Percentiles rank a stretch among this genome's conserved stretches.
Conservation (phyloP, 35 echinoderm and acorn worm genomes). For the Holothuria glaberrima region DNA sequence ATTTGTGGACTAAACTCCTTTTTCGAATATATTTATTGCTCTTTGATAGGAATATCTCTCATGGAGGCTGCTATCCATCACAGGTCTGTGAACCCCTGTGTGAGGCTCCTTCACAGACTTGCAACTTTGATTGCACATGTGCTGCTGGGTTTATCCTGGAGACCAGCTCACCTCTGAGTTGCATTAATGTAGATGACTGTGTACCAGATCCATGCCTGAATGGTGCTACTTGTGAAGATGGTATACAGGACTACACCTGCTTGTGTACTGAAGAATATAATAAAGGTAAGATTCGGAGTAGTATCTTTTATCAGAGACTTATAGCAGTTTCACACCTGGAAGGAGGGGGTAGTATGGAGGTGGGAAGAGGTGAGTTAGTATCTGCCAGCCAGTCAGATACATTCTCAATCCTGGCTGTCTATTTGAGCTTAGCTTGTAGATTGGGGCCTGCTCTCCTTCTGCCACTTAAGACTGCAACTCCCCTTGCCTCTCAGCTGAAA, state of each 20-base stretch:
- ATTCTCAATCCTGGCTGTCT: no score
- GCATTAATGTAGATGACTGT: slow-evolving; percentile 93
- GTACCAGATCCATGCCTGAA: slow-evolving; percentile 82
- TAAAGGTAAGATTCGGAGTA: slow-evolving; percentile 71
- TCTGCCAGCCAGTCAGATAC: no score
- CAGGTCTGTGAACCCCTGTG: slow-evolving; percentile 89
- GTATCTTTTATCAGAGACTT: no score
- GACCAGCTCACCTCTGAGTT: slow-evolving; percentile 64
- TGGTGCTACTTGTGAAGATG: slow-evolving; percentile 95
- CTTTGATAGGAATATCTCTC: slow-evolving; percentile 79
- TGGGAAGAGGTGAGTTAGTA: no score
- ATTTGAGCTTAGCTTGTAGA: no score
- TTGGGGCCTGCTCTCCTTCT: no score
- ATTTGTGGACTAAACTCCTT: background rate
- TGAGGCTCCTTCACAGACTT: slow-evolving; percentile 70
- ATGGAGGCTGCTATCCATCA: slow-evolving; percentile 82
- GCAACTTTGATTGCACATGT: slow-evolving; percentile 91
- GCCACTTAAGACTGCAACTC: no score
- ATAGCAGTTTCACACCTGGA: no score
- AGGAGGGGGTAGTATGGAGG: no score
- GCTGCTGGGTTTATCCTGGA: slow-evolving; percentile 70
- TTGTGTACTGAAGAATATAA: slow-evolving; percentile 91
- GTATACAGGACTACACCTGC: slow-evolving; percentile 89
- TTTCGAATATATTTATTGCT: background rate
- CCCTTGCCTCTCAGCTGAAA: no score